Percentiles rank a stretch among this genome's conserved stretches.
phyloP scores from a whole-genome alignment of 2,113 vertebrate species.

The Cebidichthys violaceus region DNA sequence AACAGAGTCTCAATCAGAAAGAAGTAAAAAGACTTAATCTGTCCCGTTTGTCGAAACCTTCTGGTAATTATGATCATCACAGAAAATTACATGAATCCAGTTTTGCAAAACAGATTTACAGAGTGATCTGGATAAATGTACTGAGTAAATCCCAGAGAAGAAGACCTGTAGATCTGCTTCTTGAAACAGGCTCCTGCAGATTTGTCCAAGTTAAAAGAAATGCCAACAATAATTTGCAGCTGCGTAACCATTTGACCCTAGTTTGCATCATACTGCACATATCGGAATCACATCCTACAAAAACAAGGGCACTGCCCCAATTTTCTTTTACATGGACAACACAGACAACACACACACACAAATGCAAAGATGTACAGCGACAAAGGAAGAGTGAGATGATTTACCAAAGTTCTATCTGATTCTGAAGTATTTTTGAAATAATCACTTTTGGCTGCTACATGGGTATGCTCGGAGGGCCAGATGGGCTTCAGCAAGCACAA shows the following conservation, averaged over 20 bases:
- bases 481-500: constrained; percentile 46
- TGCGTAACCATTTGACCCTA: constrained; percentile 39
- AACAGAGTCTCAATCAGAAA: neutral
- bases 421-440: constrained; percentile 36
- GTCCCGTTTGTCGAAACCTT: constrained; percentile 37
- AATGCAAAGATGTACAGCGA: constrained; percentile 46
- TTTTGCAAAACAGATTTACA: neutral
- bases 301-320: constrained; percentile 62
- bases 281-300: constrained; percentile 48
- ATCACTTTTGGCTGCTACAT: constrained; percentile 32
- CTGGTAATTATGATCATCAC: neutral
- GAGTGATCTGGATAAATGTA: neutral
- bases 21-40: constrained; percentile 17
- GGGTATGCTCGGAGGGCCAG: constrained; percentile 17
- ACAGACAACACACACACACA: constrained; percentile 50
- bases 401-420: constrained; percentile 18
- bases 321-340: constrained; percentile 57
- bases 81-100: constrained; percentile 6
- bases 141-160: neutral
- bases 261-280: constrained; percentile 54
- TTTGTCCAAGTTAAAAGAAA: constrained; percentile 44
- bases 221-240: constrained; percentile 12
- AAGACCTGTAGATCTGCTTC: neutral
- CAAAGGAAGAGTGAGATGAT: constrained; percentile 20
- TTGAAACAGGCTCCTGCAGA: constrained; percentile 25